Percentiles rank a stretch among this genome's conserved stretches.
Evolutionary conservation across 2,113 vertebrate species (phyloP).

Genomic region (Galeopterus variegatus): DNA sequence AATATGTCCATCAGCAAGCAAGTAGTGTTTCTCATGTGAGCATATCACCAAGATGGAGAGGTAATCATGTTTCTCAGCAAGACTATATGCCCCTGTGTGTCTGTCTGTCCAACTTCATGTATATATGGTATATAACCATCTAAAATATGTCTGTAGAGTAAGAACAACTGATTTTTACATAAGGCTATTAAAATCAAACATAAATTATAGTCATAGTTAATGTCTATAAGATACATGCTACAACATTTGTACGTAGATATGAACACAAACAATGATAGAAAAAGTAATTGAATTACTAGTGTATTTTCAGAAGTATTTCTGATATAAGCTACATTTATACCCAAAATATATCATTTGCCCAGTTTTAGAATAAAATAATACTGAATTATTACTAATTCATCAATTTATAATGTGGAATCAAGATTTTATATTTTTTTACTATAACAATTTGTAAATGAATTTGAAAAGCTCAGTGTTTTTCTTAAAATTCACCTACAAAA

Average conservation of each 20-base stretch:
- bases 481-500: conserved; percentile 5
- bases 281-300: background rate
- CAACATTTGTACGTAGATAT: background rate
- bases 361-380: background rate
- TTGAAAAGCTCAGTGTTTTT: background rate
- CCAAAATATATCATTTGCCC: background rate
- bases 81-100: rapidly evolving
- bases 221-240: background rate
- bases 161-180: background rate
- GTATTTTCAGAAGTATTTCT: background rate
- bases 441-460: background rate
- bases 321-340: background rate
- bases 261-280: background rate
- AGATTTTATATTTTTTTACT: background rate
- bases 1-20: background rate
- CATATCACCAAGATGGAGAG: background rate
- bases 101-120: background rate
- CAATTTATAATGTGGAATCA: background rate
- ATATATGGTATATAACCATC: background rate
- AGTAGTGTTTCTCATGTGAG: background rate
- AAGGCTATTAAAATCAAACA: background rate
- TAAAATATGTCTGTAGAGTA: background rate
- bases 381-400: background rate
- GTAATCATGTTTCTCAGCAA: background rate
- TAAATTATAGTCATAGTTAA: background rate